A percentile compares a stretch with the other conserved stretches of the same genome.
phyloP scores from a whole-genome alignment of 2,888 invertebrate genomes.

The Elegia similella region DNA sequence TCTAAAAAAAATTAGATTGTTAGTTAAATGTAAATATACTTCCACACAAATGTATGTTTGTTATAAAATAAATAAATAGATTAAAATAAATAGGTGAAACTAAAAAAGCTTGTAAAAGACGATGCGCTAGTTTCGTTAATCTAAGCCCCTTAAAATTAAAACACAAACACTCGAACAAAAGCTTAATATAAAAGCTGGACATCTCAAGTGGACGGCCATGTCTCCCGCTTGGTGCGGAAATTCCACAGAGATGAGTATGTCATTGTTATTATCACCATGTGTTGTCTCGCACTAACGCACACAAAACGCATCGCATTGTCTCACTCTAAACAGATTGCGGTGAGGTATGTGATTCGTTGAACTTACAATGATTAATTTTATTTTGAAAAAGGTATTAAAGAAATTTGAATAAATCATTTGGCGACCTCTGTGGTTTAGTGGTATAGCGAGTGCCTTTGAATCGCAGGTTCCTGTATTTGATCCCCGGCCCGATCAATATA shows the following conservation, averaged over 20 bases:
- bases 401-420: too few relatives aligned
- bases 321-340: background rate
- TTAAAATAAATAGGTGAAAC: too few relatives aligned
- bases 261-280: constrained; percentile 8
- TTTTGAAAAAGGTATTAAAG: background rate
- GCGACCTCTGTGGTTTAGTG: too few relatives aligned
- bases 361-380: background rate
- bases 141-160: background rate
- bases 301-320: background rate
- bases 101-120: too few relatives aligned
- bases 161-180: background rate
- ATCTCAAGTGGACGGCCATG: constrained; percentile 1
- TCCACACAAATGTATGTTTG: too few relatives aligned
- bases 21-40: too few relatives aligned
- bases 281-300: background rate
- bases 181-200: background rate
- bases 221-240: constrained; percentile 9
- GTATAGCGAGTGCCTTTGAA: too few relatives aligned
- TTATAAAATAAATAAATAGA: too few relatives aligned
- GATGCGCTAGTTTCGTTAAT: too few relatives aligned
- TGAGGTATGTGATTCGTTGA: constrained; percentile 2
- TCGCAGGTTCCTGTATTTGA: too few relatives aligned
- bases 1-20: too few relatives aligned
- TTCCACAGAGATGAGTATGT: constrained; percentile 16
- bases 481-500: too few relatives aligned